Evolutionary conservation across 2,797 vertebrate genomes (phyloP), one percentile per base, ranked within the genome.

Genomic region (Clarias pachynema): DNA sequence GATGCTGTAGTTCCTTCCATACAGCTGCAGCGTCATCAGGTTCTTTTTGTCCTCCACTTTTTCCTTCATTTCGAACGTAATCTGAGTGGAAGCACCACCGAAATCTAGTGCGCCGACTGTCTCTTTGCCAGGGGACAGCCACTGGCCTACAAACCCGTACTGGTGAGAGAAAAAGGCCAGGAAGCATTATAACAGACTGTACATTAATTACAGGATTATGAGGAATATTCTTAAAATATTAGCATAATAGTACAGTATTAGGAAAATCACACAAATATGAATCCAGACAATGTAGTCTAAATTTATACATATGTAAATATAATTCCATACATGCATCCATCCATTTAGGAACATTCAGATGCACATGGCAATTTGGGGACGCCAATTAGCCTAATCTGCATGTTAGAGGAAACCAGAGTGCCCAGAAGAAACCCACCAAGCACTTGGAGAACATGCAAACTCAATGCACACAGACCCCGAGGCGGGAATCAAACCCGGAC

Each of bases 81-180:
- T 96, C 90, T 96, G 96, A 0, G 95, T 93, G 37, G 96, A 96
- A 49, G 95, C 95, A 0, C 95, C 95, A 0, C 96, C 95, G 0
- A 96, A 92, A 88, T 96, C 96, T 91, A 96, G 91, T 37, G 95
- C 94, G 0, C 96, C 95, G 3, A 94, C 86, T 7, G 94, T 93
- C 9, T 88, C 86, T 0, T 69, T 74, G 69, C 91, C 85, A 15
- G 96, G 94, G 31, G 72, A 93, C 29, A 92, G 86, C 96, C 96
- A 96, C 10, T 86, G 90, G 68, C 93, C 95, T 84, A 95, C 90
- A 87, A 96, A 95, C 49, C 95, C 94, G 79, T 91, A 96, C 96
- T 96, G 88, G 75, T 56, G 49, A 77, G 78, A 85, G 73, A 68
- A 83, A 22, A 18, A 20, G 60, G 53, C 10, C 53, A 65, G 49